These are phyloP conservation scores for Euphysa ruthae DNA, from an alignment of 30 jellyfish, hydroid and myxozoan species.

Conservation along the genomic window DNA sequence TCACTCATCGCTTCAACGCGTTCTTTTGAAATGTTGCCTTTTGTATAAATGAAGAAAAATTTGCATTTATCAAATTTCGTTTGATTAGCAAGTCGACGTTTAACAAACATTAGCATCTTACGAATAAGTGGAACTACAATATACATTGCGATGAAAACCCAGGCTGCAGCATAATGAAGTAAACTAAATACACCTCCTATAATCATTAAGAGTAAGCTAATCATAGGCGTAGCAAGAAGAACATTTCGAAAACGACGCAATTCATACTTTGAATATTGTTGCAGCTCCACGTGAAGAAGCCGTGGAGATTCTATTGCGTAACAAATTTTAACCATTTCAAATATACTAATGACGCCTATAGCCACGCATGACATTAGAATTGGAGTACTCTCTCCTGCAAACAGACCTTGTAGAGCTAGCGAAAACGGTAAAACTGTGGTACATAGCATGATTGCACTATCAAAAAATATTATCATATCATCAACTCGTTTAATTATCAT, in stretches of 20 bases:
- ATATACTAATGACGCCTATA: neutral
- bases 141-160: slow-evolving; percentile 20
- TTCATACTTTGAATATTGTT: slow-evolving; percentile 1
- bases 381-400: slow-evolving; percentile 1
- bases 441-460: neutral
- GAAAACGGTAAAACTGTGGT: slow-evolving; percentile 20
- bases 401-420: slow-evolving; percentile 24
- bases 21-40: slow-evolving; percentile 21
- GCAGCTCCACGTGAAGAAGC: slow-evolving; percentile 14
- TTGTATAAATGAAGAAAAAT: slow-evolving; percentile 7
- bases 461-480: slow-evolving; percentile 9
- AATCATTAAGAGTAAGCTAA: neutral
- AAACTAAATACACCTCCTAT: slow-evolving; percentile 11
- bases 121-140: slow-evolving; percentile 11
- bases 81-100: neutral
- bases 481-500: slow-evolving; percentile 18
- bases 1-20: slow-evolving; percentile 38
- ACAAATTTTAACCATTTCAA: neutral
- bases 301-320: slow-evolving; percentile 23
- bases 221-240: neutral
- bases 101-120: neutral
- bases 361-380: neutral
- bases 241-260: slow-evolving; percentile 7
- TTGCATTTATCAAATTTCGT: slow-evolving; percentile 10
- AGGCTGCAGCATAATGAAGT: slow-evolving; percentile 7